Evolutionary conservation across 2,797 vertebrate genomes (phyloP), one percentile per base, ranked within the genome.

Genomic region (Melanotaenia pygmaea): DNA sequence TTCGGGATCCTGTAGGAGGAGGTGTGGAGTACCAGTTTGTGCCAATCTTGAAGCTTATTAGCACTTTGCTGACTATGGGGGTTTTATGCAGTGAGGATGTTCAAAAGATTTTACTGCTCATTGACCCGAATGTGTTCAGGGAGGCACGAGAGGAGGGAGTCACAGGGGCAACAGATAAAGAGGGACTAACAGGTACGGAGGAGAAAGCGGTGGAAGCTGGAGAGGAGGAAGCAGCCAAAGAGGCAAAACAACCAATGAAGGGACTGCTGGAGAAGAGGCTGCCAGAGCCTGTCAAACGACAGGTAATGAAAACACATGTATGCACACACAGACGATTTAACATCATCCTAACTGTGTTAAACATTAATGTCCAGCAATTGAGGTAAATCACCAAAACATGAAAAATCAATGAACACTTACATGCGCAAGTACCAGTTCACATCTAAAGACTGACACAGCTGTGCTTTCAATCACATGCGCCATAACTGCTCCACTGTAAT

Each of bases 161-260:
- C 6, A 73, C 77, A 0, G 82, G 83, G 32, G 93, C 87, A 26
- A 88, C 70, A 0, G 89, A 96, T 73, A 97, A 97, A 80, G 97
- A 98, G 70, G 96, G 96, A 76, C 90, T 96, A 10, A 95, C 90
- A 0, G 95, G 97, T 61, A 85, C 95, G 3, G 97, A 98, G 90
- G 97, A 97, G 77, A 98, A 99, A 89, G 96, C 96, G 1, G 96
- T 98, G 81, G 98, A 98, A 87, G 97, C 97, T 26, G 98, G 97
- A 22, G 97, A 98, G 82, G 97, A 97, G 73, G 94, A 96, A 76
- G 89, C 91, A 5, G 90, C 83, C 66, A 97, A 96, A 71, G 95
- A 96, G 73, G 72, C 92, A 0, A 96, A 96, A 81, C 91, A 94
- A 59, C 94, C 95, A 3, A 61, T 93, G 68, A 97, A 95, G 86